These are phyloP conservation scores for Diaperis boleti DNA, from an alignment of 2,888 invertebrate genomes.

Conservation along the genomic window DNA sequence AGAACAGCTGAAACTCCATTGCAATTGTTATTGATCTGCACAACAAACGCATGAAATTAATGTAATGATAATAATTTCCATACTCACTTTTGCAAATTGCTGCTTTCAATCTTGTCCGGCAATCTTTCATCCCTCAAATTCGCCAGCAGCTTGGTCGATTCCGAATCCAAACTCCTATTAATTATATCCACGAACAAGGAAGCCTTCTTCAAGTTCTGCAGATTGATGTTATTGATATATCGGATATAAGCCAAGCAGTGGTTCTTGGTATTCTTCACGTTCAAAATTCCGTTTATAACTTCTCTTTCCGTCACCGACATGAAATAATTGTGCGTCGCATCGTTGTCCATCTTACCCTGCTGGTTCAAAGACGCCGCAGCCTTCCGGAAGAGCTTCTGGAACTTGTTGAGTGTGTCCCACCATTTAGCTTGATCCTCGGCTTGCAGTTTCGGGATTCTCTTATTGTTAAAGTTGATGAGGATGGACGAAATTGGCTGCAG, in stretches of 20 bases:
- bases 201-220: conserved; percentile 94
- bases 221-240: conserved; percentile 97
- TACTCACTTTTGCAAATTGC: conserved; percentile 86
- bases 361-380: conserved; percentile 89
- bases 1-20: no score
- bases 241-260: conserved; percentile 95
- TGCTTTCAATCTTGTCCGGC: conserved; percentile 88
- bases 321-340: conserved; percentile 97
- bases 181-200: conserved; percentile 95
- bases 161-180: conserved; percentile 91
- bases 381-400: conserved; percentile 94
- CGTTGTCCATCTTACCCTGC: conserved; percentile 87
- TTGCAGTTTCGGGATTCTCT: conserved; percentile 95
- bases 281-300: conserved; percentile 94
- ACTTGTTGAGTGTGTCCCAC: conserved; percentile 97
- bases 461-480: conserved; percentile 96
- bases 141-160: conserved; percentile 89
- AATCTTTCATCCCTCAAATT: conserved; percentile 91
- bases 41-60: no score
- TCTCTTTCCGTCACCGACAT: conserved; percentile 99
- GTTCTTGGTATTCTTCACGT: conserved; percentile 93
- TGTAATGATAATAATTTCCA: no score
- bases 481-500: conserved; percentile 98
- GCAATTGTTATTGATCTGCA: no score
- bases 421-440: conserved; percentile 96